phyloP scores from a whole-genome alignment of 1,140 invertebrate species.

The Platyura marginata region DNA sequence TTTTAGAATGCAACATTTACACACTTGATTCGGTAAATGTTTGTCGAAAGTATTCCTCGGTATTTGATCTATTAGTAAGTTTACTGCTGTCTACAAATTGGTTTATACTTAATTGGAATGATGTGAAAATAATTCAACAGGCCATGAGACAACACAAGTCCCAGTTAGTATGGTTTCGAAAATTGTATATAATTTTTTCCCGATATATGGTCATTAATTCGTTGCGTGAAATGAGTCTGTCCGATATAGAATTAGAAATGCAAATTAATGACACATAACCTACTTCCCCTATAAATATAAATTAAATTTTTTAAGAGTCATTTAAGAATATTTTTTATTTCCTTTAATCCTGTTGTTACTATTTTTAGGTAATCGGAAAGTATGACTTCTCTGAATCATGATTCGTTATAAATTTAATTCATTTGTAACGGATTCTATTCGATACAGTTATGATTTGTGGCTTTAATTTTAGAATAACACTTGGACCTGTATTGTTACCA shows the following conservation, averaged over 20 bases:
- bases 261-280: slow-evolving; percentile 32
- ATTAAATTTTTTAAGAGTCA: too few relatives aligned
- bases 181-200: slow-evolving; percentile 76
- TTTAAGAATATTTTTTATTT: too few relatives aligned
- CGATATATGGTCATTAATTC: slow-evolving; percentile 83
- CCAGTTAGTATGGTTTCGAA: slow-evolving; percentile 85
- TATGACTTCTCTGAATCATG: too few relatives aligned
- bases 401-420: too few relatives aligned
- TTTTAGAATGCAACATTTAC: slow-evolving; percentile 62
- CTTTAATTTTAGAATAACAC: too few relatives aligned
- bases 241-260: slow-evolving; percentile 54
- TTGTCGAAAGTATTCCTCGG: slow-evolving; percentile 68
- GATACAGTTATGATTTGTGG: too few relatives aligned
- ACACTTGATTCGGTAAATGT: slow-evolving; percentile 67
- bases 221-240: slow-evolving; percentile 44
- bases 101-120: slow-evolving; percentile 36
- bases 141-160: slow-evolving; percentile 75
- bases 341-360: too few relatives aligned
- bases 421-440: too few relatives aligned
- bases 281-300: too few relatives aligned
- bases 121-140: slow-evolving; percentile 34
- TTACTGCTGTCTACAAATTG: slow-evolving; percentile 54
- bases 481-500: too few relatives aligned
- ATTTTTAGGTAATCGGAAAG: too few relatives aligned
- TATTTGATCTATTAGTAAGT: slow-evolving; percentile 66